A percentile compares a stretch with the other conserved stretches of the same genome.
Conservation (phyloP, 1,140 invertebrate species). For the Euura lappo region DNA sequence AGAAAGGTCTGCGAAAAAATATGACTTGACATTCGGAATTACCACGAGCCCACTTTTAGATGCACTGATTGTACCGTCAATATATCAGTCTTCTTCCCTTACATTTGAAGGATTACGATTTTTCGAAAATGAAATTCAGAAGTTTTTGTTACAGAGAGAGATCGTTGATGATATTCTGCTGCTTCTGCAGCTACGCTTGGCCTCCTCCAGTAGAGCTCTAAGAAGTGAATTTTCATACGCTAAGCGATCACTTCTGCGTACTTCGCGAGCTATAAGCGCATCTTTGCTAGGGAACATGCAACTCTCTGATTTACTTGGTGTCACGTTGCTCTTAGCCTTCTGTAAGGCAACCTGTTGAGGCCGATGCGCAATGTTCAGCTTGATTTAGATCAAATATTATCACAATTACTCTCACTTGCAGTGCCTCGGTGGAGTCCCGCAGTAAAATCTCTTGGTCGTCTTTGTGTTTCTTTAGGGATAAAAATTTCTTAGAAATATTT, state of each 20-base stretch:
- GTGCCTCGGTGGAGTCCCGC: conserved; percentile 25
- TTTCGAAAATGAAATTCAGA: no score
- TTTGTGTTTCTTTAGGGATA: conserved; percentile 30
- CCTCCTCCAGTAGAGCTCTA: conserved; percentile 23
- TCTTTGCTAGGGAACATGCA: conserved; percentile 24
- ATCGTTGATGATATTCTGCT: neutral
- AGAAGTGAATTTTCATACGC: conserved; percentile 28
- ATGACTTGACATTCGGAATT: no score
- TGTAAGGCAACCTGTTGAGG: conserved; percentile 15
- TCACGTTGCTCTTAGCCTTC: conserved; percentile 16
- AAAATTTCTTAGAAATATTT: conserved; percentile 34
- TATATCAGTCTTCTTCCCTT: no score
- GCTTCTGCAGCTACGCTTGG: conserved; percentile 12
- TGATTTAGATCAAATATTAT: no score
- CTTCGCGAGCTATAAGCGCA: conserved; percentile 25
- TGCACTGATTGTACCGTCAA: no score
- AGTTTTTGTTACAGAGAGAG: no score
- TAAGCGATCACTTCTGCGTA: conserved; percentile 25
- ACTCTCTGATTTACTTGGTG: conserved; percentile 17
- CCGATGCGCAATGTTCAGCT: no score
- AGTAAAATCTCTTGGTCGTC: conserved; percentile 30
- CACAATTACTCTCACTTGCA: conserved; percentile 21
- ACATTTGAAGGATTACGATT: no score
- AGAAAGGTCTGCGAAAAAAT: no score
- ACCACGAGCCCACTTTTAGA: no score